Evolutionary conservation across 2,888 invertebrate species (phyloP), one percentile per base, ranked within the genome.

Genomic region (Pammene fasciana): DNA sequence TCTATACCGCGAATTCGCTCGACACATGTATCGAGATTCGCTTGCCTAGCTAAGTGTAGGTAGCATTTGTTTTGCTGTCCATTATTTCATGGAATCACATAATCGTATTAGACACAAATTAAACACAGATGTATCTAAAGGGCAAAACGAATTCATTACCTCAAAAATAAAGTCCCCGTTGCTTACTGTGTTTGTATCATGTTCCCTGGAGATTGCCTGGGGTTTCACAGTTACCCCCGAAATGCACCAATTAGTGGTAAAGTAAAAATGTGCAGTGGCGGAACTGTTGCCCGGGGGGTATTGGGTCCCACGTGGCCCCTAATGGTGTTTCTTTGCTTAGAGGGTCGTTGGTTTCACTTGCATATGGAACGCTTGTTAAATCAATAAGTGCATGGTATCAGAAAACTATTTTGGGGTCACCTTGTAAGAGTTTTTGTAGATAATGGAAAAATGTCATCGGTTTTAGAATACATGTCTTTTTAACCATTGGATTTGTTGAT

Each of bases 161-260:
- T 73, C 85, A 54, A 65, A 86, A 86, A 89, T 87, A 88, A 86
- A 87, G 75, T 89, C 89, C 90, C 88, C 89, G 88, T 87, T 87
- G 89, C 88, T 88, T 84, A 86, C 78, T 76, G 74, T 83, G 82
- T 83, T 83, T 82, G 82, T 79, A 75, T 77, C 75, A 75, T 74
- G 78, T 76, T 86, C 91, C 84, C 87, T 70, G 46, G 88, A 79
- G 90, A 84, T 77, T 56, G 64, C 66, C 75, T 80, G 82, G 87
- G 89, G 89, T 84, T 83, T 84, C 83, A 79, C 76, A 77, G 80
- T 76, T 78, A 81, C 84, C 86, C 87, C 84, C 86, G 74, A 86
- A 89, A 87, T 87, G 90, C 87, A 86, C 90, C 91, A 91, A 92
- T 92, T 92, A 92, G 91, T 87, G 90, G 92, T 83, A 84, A 90